Percentiles rank a stretch among this genome's conserved stretches.
Evolutionary conservation across 1,140 invertebrate species (phyloP).

Genomic region (Fopius arisanus): DNA sequence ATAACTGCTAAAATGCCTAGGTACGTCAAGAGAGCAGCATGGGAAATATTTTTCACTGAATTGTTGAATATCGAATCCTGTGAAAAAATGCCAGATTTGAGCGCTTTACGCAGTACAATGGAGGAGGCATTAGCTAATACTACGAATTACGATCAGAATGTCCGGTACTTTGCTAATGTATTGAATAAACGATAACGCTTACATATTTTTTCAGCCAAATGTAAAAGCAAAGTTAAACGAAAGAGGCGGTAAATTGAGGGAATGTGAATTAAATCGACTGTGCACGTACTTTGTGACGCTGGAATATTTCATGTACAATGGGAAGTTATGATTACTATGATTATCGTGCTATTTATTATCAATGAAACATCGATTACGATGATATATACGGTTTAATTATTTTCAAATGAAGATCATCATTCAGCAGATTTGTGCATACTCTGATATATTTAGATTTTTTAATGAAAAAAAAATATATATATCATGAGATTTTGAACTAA

Average conservation of each 20-base stretch:
- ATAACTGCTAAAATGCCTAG: constrained; percentile 74
- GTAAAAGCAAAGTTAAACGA: constrained; percentile 37
- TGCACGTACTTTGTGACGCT: constrained; percentile 2
- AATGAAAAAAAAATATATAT: constrained; percentile 6
- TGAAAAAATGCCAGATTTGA: constrained; percentile 71
- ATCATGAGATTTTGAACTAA: background rate
- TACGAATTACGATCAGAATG: constrained; percentile 46
- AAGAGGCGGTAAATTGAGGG: background rate
- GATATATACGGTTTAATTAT: constrained; percentile 22
- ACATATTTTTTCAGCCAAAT: constrained; percentile 38
- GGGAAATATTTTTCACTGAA: constrained; percentile 73
- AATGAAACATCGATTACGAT: constrained; percentile 22
- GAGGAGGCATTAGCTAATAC: constrained; percentile 66
- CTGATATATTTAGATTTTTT: background rate
- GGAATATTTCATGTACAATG: background rate
- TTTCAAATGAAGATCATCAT: background rate
- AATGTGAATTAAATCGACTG: background rate
- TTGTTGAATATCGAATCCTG: constrained; percentile 76
- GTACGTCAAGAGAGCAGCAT: constrained; percentile 72
- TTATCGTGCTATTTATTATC: constrained; percentile 58
- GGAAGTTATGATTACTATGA: constrained; percentile 39
- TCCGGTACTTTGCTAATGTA: constrained; percentile 58
- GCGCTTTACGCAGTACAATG: constrained; percentile 69
- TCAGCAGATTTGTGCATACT: background rate
- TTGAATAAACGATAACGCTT: constrained; percentile 64